Conservation (phyloP, 2,797 vertebrate species). For the Cynodonichthys magdalenae region DNA sequence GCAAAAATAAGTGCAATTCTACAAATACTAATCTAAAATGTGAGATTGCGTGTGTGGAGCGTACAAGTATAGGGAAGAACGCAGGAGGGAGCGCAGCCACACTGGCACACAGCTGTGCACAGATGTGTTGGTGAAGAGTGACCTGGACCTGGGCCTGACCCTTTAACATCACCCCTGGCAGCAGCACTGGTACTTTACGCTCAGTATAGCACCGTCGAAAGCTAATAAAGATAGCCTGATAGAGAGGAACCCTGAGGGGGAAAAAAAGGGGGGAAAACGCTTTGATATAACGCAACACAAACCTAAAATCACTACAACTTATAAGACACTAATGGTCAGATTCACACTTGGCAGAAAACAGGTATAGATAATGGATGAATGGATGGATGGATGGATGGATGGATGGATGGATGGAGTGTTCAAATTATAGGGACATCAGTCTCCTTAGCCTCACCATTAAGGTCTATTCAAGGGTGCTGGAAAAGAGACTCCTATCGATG, state of each 20-base stretch:
- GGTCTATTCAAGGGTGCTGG: too few relatives aligned
- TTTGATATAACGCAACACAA: not conserved
- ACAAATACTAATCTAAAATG: not conserved
- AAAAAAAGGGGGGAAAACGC: not conserved
- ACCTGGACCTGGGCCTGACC: constrained; percentile 82
- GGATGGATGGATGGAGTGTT: too few relatives aligned
- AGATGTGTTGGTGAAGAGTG: constrained; percentile 89
- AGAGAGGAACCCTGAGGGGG: constrained; percentile 83
- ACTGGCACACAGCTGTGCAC: constrained; percentile 88
- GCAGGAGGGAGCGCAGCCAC: constrained; percentile 82
- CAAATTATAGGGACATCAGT: too few relatives aligned
- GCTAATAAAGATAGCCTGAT: constrained; percentile 84
- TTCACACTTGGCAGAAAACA: not conserved
- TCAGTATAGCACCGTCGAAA: constrained; percentile 86
- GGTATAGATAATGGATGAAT: too few relatives aligned
- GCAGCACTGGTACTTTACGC: constrained; percentile 82
- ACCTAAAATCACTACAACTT: not conserved
- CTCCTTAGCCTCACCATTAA: too few relatives aligned
- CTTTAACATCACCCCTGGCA: constrained; percentile 81
- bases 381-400: too few relatives aligned
- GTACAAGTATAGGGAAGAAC: constrained; percentile 87
- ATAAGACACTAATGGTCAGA: not conserved
- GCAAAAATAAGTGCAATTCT: not conserved
- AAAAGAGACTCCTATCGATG: too few relatives aligned
- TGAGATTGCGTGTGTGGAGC: constrained; percentile 31